These are phyloP conservation scores for Neostethus bicornis DNA, from an alignment of 2,797 vertebrate genomes.

Conservation along the genomic window DNA sequence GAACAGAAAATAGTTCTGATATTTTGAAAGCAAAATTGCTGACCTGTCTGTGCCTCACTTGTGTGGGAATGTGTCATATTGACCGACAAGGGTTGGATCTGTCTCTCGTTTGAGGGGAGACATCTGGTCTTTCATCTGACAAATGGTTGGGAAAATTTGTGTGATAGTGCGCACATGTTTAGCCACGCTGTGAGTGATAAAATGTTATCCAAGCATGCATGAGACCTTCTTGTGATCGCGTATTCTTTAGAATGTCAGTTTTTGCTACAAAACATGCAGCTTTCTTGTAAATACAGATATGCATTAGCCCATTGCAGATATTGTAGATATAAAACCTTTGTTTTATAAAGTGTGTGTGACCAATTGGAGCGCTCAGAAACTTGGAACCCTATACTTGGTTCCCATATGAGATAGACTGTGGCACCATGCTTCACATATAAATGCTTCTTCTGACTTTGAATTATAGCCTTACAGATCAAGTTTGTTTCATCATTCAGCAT, in stretches of 20 bases:
- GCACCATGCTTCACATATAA: too few species aligned
- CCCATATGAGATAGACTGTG: too few species aligned
- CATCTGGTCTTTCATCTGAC: slow-evolving; percentile 72
- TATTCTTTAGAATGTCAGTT: slow-evolving; percentile 12
- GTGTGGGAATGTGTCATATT: slow-evolving; percentile 49
- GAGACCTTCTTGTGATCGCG: slow-evolving; percentile 8
- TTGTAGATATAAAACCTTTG: too few species aligned
- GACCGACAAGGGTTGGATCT: slow-evolving; percentile 47
- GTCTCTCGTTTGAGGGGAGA: slow-evolving; percentile 52
- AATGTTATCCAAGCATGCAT: slow-evolving; percentile 1
- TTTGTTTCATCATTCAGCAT: too few species aligned
- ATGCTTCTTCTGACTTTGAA: too few species aligned
- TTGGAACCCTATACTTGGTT: too few species aligned
- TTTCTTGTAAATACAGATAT: slow-evolving; percentile 7
- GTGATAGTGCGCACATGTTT: neutral
- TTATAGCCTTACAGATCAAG: too few species aligned
- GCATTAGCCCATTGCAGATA: too few species aligned
- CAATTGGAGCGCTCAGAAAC: too few species aligned
- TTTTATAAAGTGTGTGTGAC: too few species aligned
- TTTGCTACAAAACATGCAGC: slow-evolving; percentile 5
- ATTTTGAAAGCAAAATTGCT: slow-evolving; percentile 42
- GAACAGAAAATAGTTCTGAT: slow-evolving; percentile 49
- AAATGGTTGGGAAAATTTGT: slow-evolving; percentile 17
- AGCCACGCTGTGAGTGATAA: slow-evolving; percentile 18
- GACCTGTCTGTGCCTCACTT: slow-evolving; percentile 21